Conservation (phyloP, 2,113 vertebrate species). For the Tragelaphus imberbis region DNA sequence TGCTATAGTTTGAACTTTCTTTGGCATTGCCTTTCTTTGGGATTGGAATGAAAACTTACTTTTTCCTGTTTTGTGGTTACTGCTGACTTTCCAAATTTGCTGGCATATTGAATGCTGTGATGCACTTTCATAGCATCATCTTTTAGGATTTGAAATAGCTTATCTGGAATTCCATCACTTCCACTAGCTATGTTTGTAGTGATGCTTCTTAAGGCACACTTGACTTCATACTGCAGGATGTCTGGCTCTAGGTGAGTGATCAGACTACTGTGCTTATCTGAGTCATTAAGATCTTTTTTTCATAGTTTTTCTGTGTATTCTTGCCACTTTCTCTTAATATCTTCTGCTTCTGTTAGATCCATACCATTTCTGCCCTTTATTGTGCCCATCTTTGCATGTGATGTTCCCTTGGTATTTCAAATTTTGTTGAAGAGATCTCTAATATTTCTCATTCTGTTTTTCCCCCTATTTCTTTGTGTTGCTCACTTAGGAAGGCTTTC, state of each 20-base stretch:
- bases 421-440: not conserved
- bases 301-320: not conserved
- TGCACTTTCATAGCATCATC: not conserved
- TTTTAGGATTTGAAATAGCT: not conserved
- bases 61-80: not conserved
- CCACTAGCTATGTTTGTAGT: not conserved
- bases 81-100: not conserved
- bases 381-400: not conserved
- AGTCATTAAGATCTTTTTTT: not conserved
- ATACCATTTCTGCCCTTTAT: not conserved
- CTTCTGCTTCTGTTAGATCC: not conserved
- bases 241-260: not conserved
- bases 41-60: not conserved
- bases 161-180: not conserved
- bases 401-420: not conserved
- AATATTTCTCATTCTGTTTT: not conserved
- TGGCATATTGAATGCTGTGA: not conserved
- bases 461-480: not conserved
- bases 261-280: not conserved
- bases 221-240: not conserved
- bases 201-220: not conserved
- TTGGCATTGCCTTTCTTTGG: not conserved
- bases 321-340: not conserved
- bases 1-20: not conserved
- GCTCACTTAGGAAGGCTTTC: not conserved